Evolutionary conservation across 2,113 vertebrate genomes (phyloP).

Genomic region (rabbit (Oryctolagus cuniculus)): DNA sequence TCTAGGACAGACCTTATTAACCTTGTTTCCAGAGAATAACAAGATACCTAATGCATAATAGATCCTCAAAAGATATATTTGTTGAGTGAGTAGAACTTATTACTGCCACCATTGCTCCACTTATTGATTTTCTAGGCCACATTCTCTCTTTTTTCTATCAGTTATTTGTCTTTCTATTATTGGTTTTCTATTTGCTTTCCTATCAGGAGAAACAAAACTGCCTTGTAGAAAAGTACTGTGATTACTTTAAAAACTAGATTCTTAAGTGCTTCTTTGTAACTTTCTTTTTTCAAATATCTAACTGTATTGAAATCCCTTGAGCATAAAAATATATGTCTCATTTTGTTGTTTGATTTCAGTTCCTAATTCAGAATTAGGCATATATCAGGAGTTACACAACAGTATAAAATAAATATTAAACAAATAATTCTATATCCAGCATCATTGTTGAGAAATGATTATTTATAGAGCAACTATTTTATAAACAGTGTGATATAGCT

Average conservation of each 20-base stretch:
- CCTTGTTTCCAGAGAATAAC: neutral
- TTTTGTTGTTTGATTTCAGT: neutral
- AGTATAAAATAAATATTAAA: constrained; percentile 38
- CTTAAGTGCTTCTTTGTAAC: neutral
- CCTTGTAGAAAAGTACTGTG: neutral
- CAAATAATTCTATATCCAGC: neutral
- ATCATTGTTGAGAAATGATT: neutral
- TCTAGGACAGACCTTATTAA: neutral
- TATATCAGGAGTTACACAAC: neutral
- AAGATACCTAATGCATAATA: neutral
- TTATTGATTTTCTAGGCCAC: neutral
- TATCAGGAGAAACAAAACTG: neutral
- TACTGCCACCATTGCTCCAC: neutral
- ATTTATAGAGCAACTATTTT: neutral
- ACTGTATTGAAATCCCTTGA: neutral
- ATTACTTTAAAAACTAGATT: neutral
- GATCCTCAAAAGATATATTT: neutral
- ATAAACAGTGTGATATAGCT: neutral
- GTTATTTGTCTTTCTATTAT: neutral
- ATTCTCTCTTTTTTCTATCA: neutral
- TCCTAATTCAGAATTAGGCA: neutral
- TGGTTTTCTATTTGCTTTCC: constrained; percentile 7
- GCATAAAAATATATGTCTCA: neutral
- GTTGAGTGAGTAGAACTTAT: neutral
- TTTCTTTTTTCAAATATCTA: neutral